Base-by-base conservation (phyloP, 2,888 invertebrate genomes). In the Pristionchus mayeri region DNA sequence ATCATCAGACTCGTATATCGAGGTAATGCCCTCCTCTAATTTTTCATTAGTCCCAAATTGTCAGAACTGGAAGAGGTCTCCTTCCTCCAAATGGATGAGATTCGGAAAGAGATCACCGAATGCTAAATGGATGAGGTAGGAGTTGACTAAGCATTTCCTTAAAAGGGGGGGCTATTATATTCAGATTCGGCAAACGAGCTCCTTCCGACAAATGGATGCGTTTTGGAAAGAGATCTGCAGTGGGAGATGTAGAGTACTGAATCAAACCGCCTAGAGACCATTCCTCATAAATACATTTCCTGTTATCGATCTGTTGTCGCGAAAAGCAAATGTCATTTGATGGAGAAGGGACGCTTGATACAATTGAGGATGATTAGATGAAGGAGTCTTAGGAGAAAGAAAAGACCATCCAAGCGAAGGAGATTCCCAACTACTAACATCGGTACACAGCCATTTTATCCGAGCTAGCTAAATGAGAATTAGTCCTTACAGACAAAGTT, bases 151-250 rank as follows among this genome's bases (percentile, higher is more conserved):
- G 24, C 63, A n/a, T 27, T 27, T 3, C n/a, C 63, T 18, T 21
- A 21, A 21, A 7, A 60, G 24, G 9, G n/a, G 13, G 9, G n/a
- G 13, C 7, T 6, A 27, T 27, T 6, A 63, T 63, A 13, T 44
- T 44, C 44, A 44, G 44, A 44, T 44, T 44, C 44, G 44, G 63
- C 16, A 63, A 63, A 34, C 18, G 63, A 63, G 30, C 63, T 63
- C 63, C 63, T 30, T 63, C 63, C 7, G 11, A 18, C 34, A 91
- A 91, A 84, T 91, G 91, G 91, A 91, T 91, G 91, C 86, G 91
- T 76, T 91, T 91, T 85, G 91, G 91, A 44, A 91, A 91, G 86
- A 85, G 91, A 57, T 90, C 90, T n/a, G 91, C 91, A n/a, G 88
- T n/a, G 11, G 80, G 54, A 40, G 60, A 40, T 27, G 57, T 67